Evolutionary conservation across 1,140 invertebrate genomes (phyloP), one percentile per base, ranked within the genome.

Genomic region (Conus ventricosus): DNA sequence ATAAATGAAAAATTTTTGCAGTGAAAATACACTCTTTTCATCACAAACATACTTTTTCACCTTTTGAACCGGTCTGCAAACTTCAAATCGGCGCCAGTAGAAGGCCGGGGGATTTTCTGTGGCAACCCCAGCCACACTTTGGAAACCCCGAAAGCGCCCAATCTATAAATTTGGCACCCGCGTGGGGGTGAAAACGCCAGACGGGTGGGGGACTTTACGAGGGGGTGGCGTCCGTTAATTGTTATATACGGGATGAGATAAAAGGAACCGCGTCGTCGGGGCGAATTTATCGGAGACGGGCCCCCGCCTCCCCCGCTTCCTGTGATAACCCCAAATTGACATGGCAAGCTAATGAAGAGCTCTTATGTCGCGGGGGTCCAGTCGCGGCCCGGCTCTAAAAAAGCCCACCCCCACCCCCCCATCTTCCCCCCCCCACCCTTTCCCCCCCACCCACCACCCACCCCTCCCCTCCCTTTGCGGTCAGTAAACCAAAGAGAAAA

Each of bases 311-410:
- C n/a, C 17, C 54, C 60, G 84, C 84, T 85, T 85, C 84, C 84
- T 85, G 84, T 85, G 84, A 85, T 71, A 85, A 85, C 84, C 84
- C 84, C 84, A 85, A 85, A 85, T 85, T 85, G 84, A 85, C 84
- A 85, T 85, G 84, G 84, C 84, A 71, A 54, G 84, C 84, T 85
- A 85, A 85, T 85, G 84, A 85, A 85, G 84, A 85, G 63, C 84
- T 85, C 84, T 85, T 71, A 60, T 85, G 84, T 60, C 60, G 84
- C 84, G 25, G 84, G 53, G 84, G 84, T 75, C 27, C 63, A 25
- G 27, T 23, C 57, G 23, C 53, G 84, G 84, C 23, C 23, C 27
- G n/a, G 67, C 67, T 23, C 20, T 85, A 85, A 85, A 85, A 75
- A 63, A 85, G 15, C 25, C 10, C 53, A 54, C 80, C 80, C 54